Conservation (phyloP, 2,888 invertebrate genomes). For the Cyclophora albipunctata region DNA sequence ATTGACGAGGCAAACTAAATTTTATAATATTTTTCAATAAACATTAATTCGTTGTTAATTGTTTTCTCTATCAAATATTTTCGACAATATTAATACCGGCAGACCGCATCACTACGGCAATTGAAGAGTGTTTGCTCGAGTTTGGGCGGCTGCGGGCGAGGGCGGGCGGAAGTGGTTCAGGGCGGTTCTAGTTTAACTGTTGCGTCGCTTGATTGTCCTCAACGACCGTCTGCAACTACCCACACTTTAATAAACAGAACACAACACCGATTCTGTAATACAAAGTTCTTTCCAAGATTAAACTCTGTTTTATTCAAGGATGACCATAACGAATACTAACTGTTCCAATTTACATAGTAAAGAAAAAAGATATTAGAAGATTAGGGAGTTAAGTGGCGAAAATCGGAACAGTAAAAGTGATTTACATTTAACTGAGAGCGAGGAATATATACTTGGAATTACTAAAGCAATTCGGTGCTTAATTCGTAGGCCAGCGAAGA, state of each 20-base stretch:
- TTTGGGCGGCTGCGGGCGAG: slow-evolving; percentile 55
- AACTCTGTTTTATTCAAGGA: slow-evolving; percentile 7
- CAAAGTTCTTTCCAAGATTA: not conserved
- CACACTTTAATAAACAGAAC: slow-evolving; percentile 20
- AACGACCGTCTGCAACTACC: slow-evolving; percentile 21
- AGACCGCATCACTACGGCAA: slow-evolving; percentile 50
- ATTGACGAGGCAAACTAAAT: no score
- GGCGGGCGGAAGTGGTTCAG: slow-evolving; percentile 64
- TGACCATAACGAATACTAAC: slow-evolving; percentile 16
- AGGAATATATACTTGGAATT: slow-evolving; percentile 72
- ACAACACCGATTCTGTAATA: slow-evolving; percentile 7
- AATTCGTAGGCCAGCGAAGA: slow-evolving; percentile 73
- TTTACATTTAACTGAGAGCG: slow-evolving; percentile 67
- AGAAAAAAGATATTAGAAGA: slow-evolving; percentile 45
- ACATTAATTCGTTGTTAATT: no score
- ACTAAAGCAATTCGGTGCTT: slow-evolving; percentile 72
- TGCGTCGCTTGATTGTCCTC: slow-evolving; percentile 63
- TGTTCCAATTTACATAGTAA: slow-evolving; percentile 37
- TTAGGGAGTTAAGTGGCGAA: slow-evolving; percentile 53
- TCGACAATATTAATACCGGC: not conserved
- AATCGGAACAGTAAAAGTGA: slow-evolving; percentile 70
- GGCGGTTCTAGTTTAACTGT: slow-evolving; percentile 65
- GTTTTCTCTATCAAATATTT: no score
- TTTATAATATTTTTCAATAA: no score
- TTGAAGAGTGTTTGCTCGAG: slow-evolving; percentile 66